Evolutionary conservation across 1,140 invertebrate species (phyloP), one percentile per base, ranked within the genome.

Genomic region (Steinernema feltiae): DNA sequence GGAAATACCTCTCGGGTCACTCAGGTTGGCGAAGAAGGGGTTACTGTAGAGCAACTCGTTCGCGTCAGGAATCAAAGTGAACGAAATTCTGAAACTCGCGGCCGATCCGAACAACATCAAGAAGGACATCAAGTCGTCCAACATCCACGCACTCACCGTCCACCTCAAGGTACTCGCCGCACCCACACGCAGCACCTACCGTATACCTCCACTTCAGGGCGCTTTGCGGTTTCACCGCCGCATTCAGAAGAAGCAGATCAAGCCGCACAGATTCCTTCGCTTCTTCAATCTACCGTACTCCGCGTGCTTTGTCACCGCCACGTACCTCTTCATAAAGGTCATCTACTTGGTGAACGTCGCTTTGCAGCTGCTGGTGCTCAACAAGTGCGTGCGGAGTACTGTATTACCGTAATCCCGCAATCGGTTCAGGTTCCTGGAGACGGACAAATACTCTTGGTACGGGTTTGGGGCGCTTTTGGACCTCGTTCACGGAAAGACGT

Each of bases 361-460:
- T 41, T 32, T 80, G 12, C 79, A 80, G 46, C 71, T 80, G 15
- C 0, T 80, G 1, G 70, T 80, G 29, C 75, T 80, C 78, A 80
- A 80, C 70, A 78, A 29, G 76, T 78, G 71, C 30, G 75, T 30
- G 15, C 24, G 74, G 30, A 24, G 29, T 2, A 46, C 7, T 27
- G 30, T 32, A 24, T 31, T 71, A 71, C 30, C 30, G 35, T 88
- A 46, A 88, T 88, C 80, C 81, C n/a, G n/a, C 88, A 76, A 79
- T 88, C n/a, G n/a, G 72, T 87, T 88, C 79, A 82, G 82, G 27
- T 79, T 79, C 71, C 70, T 79, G 2, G 78, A 79, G 32, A 79
- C 78, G 2, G 70, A 78, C 31, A 75, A 70, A 29, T 79, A 79
- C 31, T 76, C 73, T 21, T 78, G 72, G 72, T 79, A 79, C 31